A percentile compares a stretch with the other conserved stretches of the same genome.
These are phyloP conservation scores for Blera fallax DNA, from an alignment of 2,888 invertebrate genomes.

Conservation along the genomic window DNA sequence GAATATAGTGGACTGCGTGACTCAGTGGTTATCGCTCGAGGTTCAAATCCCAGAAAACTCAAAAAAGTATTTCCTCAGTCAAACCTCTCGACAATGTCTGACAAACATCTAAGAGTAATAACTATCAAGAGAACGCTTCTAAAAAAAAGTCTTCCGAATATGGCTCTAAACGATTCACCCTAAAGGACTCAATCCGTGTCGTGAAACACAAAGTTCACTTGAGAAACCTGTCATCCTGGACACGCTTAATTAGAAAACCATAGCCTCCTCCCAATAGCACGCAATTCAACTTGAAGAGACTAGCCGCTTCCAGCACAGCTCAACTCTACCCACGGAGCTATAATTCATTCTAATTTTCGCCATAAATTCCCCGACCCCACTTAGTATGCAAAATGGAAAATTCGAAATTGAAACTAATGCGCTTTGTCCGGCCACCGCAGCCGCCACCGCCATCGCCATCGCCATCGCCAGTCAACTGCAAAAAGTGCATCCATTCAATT, in stretches of 20 bases:
- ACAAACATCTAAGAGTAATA: too few relatives aligned
- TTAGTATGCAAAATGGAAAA: conserved; percentile 70
- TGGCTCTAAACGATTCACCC: too few relatives aligned
- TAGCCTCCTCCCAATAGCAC: background rate
- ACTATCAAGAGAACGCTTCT: too few relatives aligned
- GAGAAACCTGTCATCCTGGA: too few relatives aligned
- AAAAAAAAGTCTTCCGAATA: too few relatives aligned
- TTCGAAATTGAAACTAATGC: conserved; percentile 71
- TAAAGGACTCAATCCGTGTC: too few relatives aligned
- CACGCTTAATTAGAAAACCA: background rate
- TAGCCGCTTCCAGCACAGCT: background rate
- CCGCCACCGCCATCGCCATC: conserved; percentile 2
- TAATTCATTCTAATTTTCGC: conserved; percentile 58
- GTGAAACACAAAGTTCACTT: too few relatives aligned
- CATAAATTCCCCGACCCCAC: conserved; percentile 52
- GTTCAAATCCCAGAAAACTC: too few relatives aligned
- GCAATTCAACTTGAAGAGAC: background rate
- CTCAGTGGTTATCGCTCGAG: too few relatives aligned
- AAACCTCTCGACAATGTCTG: too few relatives aligned
- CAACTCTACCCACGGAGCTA: conserved; percentile 2
- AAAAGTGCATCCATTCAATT: conserved; percentile 60
- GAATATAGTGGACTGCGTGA: too few relatives aligned
- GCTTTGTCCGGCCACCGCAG: conserved; percentile 61
- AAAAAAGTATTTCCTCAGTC: too few relatives aligned
- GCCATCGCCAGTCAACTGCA: background rate